Conservation (phyloP, 1,140 invertebrate genomes). For the Pectinophora gossypiella region DNA sequence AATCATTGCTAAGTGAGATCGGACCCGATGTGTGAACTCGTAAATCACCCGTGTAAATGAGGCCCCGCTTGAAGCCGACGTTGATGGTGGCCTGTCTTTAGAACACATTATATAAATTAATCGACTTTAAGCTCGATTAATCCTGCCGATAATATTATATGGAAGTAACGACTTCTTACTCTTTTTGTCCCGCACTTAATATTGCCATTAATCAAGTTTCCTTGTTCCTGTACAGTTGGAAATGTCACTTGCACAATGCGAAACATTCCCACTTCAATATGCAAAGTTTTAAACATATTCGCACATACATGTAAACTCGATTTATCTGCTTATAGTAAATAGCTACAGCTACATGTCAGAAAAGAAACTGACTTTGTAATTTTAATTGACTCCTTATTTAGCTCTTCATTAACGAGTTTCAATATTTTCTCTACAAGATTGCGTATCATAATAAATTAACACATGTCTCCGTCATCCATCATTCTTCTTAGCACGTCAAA, state of each 20-base stretch:
- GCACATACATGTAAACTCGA: no score
- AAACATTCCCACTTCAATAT: no score
- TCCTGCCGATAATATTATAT: constrained; percentile 5
- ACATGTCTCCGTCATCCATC: background rate
- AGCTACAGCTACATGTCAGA: no score
- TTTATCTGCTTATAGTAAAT: no score
- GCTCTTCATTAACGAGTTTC: background rate
- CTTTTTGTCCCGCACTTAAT: no score
- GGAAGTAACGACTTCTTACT: no score
- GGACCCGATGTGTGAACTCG: constrained; percentile 66
- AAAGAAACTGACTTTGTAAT: no score
- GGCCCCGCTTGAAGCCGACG: constrained; percentile 36
- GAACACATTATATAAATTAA: constrained; percentile 36
- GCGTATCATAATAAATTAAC: background rate
- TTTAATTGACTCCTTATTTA: no score
- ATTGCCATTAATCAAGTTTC: no score
- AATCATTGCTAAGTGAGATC: constrained; percentile 73
- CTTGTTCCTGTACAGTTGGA: no score
- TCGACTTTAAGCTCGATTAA: constrained; percentile 13
- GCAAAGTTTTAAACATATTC: no score
- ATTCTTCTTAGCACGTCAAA: background rate
- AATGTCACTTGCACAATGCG: no score
- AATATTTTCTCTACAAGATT: background rate
- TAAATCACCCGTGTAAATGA: constrained; percentile 71
- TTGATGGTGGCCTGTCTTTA: constrained; percentile 27